Conservation (phyloP, 2,113 vertebrate species). For the Laticauda laticaudata region DNA sequence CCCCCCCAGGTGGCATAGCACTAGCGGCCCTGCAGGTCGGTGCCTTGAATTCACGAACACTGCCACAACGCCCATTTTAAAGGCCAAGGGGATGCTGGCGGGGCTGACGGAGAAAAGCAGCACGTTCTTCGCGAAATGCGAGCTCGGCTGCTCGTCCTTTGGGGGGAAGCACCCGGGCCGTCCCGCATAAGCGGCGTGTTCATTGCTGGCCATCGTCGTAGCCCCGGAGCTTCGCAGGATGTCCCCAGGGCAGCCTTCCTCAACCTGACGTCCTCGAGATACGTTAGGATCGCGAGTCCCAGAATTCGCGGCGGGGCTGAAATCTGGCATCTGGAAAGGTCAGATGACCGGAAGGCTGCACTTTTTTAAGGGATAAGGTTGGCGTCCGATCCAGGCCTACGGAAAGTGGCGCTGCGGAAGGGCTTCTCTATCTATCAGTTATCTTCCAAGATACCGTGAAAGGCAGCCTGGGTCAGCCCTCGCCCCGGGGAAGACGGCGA, state of each 20-base stretch:
- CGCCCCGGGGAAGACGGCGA: constrained; percentile 1
- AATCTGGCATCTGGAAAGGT: background rate
- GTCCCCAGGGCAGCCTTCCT: background rate
- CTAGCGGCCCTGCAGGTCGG: background rate
- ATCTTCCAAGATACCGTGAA: background rate
- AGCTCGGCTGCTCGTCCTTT: background rate
- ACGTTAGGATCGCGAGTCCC: background rate
- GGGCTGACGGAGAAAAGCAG: background rate
- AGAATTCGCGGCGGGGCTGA: background rate
- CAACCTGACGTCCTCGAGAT: background rate
- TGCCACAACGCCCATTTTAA: background rate
- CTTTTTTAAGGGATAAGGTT: background rate
- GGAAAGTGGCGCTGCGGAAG: background rate
- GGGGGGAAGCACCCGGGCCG: background rate
- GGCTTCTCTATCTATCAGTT: background rate
- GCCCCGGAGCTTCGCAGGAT: background rate
- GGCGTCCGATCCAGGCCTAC: background rate
- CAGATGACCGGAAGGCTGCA: background rate
- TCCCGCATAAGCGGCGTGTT: background rate
- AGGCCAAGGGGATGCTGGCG: background rate
- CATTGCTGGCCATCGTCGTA: background rate
- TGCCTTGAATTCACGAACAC: background rate
- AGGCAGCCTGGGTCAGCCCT: background rate
- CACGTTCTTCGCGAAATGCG: background rate
- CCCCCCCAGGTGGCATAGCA: background rate